Conservation (phyloP, 2,797 vertebrate species). For the Dryobates pubescens region DNA sequence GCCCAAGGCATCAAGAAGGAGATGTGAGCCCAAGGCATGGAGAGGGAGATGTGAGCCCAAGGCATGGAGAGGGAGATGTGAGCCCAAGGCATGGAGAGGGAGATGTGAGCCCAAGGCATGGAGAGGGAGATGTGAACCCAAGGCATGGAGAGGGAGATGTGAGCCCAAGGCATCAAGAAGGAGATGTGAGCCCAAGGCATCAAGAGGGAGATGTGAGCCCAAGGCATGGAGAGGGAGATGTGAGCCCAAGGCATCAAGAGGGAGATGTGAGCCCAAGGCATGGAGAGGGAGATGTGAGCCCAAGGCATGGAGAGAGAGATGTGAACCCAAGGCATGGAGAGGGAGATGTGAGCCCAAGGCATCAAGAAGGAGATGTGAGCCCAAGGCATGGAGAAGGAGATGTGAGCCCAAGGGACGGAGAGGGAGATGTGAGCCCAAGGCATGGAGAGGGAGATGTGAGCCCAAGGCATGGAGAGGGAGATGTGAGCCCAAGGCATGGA, state of each 20-base stretch:
- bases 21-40: not conserved
- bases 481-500: not conserved
- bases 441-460: slow-evolving; percentile 27
- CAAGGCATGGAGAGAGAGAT: too few relatives aligned
- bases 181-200: too few relatives aligned
- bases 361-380: too few relatives aligned
- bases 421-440: slow-evolving; percentile 24
- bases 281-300: slow-evolving; percentile 8
- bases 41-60: too few relatives aligned
- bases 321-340: not conserved
- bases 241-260: not conserved
- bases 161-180: not conserved
- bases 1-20: too few relatives aligned
- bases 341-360: too few relatives aligned
- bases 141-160: slow-evolving; percentile 4
- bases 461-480: slow-evolving; percentile 9
- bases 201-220: slow-evolving; percentile 29
- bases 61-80: slow-evolving; percentile 1
- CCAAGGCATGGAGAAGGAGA: slow-evolving; percentile 17
- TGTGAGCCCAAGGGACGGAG: not conserved
- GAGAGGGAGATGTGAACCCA: slow-evolving; percentile 36
- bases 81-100: not conserved
- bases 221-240: slow-evolving; percentile 7
- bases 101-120: slow-evolving; percentile 1
- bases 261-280: slow-evolving; percentile 20